Percentiles rank a stretch among this genome's conserved stretches.
phyloP scores from a whole-genome alignment of 2,888 invertebrate genomes.

The Agrotis ipsilon region DNA sequence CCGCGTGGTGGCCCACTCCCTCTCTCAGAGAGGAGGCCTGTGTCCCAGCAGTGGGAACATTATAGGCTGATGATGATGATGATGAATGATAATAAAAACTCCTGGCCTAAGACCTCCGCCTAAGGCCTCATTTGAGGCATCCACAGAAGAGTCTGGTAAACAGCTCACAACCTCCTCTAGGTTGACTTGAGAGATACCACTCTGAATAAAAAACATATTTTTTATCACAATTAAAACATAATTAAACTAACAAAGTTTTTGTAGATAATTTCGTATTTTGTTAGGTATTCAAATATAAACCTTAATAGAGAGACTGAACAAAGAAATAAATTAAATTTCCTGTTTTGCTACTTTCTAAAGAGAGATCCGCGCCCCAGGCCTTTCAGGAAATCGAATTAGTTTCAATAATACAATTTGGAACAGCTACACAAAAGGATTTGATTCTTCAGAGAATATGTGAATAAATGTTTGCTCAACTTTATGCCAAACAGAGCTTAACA shows the following conservation, averaged over 20 bases:
- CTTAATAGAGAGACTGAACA: constrained; percentile 1
- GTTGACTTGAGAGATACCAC: too few relatives aligned
- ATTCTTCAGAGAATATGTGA: constrained; percentile 12
- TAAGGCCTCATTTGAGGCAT: too few relatives aligned
- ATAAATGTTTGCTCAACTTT: neutral
- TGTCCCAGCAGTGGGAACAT: too few relatives aligned
- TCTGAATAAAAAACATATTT: too few relatives aligned
- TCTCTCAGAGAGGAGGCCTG: too few relatives aligned
- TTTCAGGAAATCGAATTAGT: constrained; percentile 27
- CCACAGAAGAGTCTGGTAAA: too few relatives aligned
- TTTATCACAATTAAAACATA: neutral
- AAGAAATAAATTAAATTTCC: constrained; percentile 24
- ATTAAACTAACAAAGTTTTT: neutral
- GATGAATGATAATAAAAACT: too few relatives aligned
- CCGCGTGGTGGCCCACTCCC: too few relatives aligned
- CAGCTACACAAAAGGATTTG: neutral
- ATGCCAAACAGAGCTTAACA: neutral
- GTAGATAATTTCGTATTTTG: neutral
- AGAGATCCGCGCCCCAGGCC: constrained; percentile 4
- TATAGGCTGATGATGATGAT: too few relatives aligned
- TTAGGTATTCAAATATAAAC: constrained; percentile 3
- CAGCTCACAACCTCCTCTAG: too few relatives aligned
- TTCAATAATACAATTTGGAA: constrained; percentile 19
- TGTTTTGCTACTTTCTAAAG: constrained; percentile 6
- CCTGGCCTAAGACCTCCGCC: too few relatives aligned